phyloP scores from a whole-genome alignment of 2,888 invertebrate genomes.

The Nebria salina region DNA sequence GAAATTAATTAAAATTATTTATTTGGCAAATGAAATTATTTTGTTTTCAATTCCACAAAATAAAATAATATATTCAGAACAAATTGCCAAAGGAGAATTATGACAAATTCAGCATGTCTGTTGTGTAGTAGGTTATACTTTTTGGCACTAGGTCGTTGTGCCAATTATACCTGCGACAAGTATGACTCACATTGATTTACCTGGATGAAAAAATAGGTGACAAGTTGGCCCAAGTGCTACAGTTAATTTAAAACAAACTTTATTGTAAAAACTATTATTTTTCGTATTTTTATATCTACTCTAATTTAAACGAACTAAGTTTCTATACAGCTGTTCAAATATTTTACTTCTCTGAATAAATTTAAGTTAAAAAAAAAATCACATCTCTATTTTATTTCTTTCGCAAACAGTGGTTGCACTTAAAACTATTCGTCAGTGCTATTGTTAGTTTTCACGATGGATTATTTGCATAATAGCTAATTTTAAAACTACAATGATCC shows the following conservation, averaged over 20 bases:
- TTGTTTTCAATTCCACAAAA: background rate
- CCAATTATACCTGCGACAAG: slow-evolving; percentile 31
- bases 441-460: too few relatives aligned
- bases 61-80: background rate
- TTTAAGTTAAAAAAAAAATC: too few relatives aligned
- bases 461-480: too few relatives aligned
- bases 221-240: background rate
- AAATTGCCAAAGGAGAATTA: background rate
- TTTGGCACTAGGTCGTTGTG: slow-evolving; percentile 30
- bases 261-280: background rate
- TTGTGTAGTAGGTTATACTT: slow-evolving; percentile 16
- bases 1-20: background rate
- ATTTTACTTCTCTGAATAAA: too few relatives aligned
- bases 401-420: too few relatives aligned
- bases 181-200: slow-evolving; percentile 39
- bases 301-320: too few relatives aligned
- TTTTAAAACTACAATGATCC: too few relatives aligned
- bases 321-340: too few relatives aligned
- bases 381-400: too few relatives aligned
- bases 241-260: background rate
- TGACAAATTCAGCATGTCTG: background rate
- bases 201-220: slow-evolving; percentile 38
- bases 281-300: background rate
- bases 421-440: too few relatives aligned
- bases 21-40: background rate